Conservation (phyloP, 2,797 vertebrate species). For the Numenius phaeopus region DNA sequence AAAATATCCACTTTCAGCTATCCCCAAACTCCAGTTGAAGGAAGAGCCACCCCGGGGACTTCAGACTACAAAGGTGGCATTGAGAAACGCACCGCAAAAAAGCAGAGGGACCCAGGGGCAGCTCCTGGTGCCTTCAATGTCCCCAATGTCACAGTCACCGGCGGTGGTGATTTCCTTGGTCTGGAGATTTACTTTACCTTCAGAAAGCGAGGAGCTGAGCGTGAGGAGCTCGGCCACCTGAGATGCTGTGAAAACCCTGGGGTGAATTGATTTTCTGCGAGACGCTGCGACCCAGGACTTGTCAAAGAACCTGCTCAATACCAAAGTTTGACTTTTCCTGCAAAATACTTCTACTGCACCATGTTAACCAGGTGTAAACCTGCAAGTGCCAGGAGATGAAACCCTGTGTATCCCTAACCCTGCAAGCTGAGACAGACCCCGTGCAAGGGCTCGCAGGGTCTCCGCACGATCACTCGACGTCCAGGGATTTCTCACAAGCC, state of each 20-base stretch:
- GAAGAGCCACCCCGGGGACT: not conserved
- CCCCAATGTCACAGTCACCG: accelerated
- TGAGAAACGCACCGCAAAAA: accelerated
- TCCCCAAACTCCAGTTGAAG: not conserved
- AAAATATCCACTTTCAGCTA: not conserved
- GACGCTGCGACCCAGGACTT: accelerated
- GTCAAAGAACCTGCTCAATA: not conserved
- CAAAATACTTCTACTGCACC: not conserved
- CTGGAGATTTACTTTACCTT: not conserved
- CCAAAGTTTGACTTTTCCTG: not conserved
- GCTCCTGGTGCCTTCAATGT: accelerated
- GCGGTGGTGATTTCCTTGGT: not conserved
- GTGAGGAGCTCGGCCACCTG: not conserved
- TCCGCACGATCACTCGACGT: accelerated
- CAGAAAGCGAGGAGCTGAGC: not conserved
- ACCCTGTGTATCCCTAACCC: not conserved
- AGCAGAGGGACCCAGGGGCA: not conserved
- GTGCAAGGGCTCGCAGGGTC: not conserved
- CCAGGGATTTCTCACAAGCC: not conserved
- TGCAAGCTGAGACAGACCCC: accelerated
- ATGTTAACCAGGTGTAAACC: not conserved
- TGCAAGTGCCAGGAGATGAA: not conserved
- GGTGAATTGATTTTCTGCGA: not conserved
- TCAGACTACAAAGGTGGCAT: not conserved
- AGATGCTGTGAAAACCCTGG: not conserved